Base-by-base conservation (phyloP, 2,797 vertebrate species). In the Dryobates pubescens region DNA sequence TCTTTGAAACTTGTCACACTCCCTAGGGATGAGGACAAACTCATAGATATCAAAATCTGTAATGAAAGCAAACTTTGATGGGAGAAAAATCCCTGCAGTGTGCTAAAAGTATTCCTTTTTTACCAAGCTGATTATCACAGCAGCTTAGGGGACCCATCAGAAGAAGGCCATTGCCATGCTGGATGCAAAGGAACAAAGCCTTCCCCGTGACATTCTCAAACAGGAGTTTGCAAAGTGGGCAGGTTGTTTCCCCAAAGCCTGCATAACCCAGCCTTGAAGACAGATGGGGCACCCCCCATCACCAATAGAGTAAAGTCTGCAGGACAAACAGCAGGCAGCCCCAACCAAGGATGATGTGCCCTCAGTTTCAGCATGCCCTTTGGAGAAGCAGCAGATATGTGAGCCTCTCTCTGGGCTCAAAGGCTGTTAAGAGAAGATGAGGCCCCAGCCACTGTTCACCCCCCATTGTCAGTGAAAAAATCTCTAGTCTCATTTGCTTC, bases 11-110 rank as follows among this genome's bases (percentile, higher is more conserved):
- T 74, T 68, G 56, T 74, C 72, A 80, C 53, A 72, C 30, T 43
- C 67, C 18, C 32, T 83, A 73, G 62, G 36, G 86, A 80, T 34
- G 49, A 95, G 93, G 79, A 91, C 83, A 96, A 92, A 88, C 38
- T 79, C 91, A 77, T n/a, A 93, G 75, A 34, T 88, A 95, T 88
- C 91, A 94, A 94, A 95, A 91, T 30, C 56, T 88, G 45, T 36
- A 92, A 88, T 70, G 69, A 95, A 88, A 92, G 58, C 54, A 93
- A 95, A 86, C 38, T 92, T 86, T 94, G 86, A 92, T 72, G 53
- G 80, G 58, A 90, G 68, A 92, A 95, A 90, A 92, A 88, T 88
- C 92, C 91, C 63, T 27, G 3, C 74, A 94, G 63, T 19, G 4
- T 92, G 47, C 57, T 86, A 68, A 75, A 93, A 82, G 82, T 61